Conservation (phyloP, 2,113 vertebrate species). For the Morone saxatilis region DNA sequence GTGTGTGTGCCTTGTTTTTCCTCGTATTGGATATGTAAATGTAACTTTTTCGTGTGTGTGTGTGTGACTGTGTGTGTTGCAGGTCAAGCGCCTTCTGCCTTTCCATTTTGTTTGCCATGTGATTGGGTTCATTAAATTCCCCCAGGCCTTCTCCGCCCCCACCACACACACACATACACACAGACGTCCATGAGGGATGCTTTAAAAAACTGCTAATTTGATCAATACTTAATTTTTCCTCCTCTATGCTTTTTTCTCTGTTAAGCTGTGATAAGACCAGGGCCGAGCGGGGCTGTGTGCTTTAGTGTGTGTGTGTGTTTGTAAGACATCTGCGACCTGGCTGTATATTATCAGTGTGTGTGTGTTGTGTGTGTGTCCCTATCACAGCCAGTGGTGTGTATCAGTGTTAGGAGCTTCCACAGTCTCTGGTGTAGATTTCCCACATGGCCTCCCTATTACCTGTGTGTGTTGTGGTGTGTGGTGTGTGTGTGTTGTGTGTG, state of each 20-base stretch:
- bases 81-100: slow-evolving; percentile 88
- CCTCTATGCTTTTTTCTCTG: slow-evolving; percentile 92
- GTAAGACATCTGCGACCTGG: slow-evolving; percentile 39
- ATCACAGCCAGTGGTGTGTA: slow-evolving; percentile 55
- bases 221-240: slow-evolving; percentile 99
- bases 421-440: slow-evolving; percentile 70
- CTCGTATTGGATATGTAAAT: slow-evolving; percentile 15
- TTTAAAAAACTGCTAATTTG: slow-evolving; percentile 99
- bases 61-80: slow-evolving; percentile 67
- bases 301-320: slow-evolving; percentile 47
- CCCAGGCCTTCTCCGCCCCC: slow-evolving; percentile 37
- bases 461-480: slow-evolving; percentile 47
- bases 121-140: slow-evolving; percentile 93
- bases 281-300: slow-evolving; percentile 79
- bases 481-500: slow-evolving; percentile 19
- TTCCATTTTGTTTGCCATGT: slow-evolving; percentile 92
- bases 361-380: slow-evolving; percentile 25
- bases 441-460: slow-evolving; percentile 73
- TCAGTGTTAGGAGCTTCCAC: slow-evolving; percentile 60
- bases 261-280: slow-evolving; percentile 93
- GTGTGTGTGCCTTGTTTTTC: slow-evolving; percentile 25
- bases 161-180: slow-evolving; percentile 1
- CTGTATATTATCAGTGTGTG: slow-evolving; percentile 50
- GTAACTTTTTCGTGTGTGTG: slow-evolving; percentile 43
- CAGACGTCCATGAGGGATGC: slow-evolving; percentile 87